Base-by-base conservation (phyloP, 1,140 invertebrate species). In the Cepaea nemoralis region DNA sequence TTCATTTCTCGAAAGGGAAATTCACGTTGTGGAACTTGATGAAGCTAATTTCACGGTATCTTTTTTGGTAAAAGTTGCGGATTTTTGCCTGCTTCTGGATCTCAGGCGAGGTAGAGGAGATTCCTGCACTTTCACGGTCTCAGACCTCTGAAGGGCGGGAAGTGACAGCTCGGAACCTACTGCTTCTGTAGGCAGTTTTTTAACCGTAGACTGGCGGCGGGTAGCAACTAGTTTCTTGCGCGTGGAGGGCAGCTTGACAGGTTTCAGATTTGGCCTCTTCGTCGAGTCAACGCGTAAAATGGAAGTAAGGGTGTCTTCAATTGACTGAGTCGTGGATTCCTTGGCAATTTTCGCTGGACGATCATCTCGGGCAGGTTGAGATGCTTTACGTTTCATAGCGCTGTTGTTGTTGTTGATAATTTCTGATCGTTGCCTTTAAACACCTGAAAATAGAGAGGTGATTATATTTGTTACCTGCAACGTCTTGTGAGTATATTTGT, bases 351-450 rank as follows among this genome's bases (percentile, higher is more conserved):
- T 63, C 6, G 59, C 59, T 8, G 59, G 59, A 63, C 59, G 59
- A 10, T 63, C 59, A 31, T 63, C 16, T 6, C 2, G 27, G 3
- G 5, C 22, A 1, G 1, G n/a, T 3, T 2, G 2, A 6, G 59
- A 63, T 63, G 59, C 59, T 31, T 63, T 63, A 6, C 59, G 27
- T 63, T 63, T 63, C 59, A 63, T 63, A 55, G n/a, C n/a, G n/a
- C n/a, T n/a, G n/a, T n/a, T n/a, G n/a, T n/a, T n/a, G n/a, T n/a
- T n/a, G n/a, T n/a, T n/a, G n/a, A n/a, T n/a, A n/a, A n/a, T n/a
- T n/a, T n/a, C n/a, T n/a, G n/a, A n/a, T n/a, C n/a, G n/a, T n/a
- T n/a, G n/a, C n/a, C n/a, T n/a, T n/a, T n/a, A n/a, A n/a, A n/a
- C n/a, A n/a, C n/a, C n/a, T n/a, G n/a, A n/a, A n/a, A n/a, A n/a